These are phyloP conservation scores for Phenganax stokvisi DNA, from an alignment of 92 coral and sea anemone species.

Conservation along the genomic window DNA sequence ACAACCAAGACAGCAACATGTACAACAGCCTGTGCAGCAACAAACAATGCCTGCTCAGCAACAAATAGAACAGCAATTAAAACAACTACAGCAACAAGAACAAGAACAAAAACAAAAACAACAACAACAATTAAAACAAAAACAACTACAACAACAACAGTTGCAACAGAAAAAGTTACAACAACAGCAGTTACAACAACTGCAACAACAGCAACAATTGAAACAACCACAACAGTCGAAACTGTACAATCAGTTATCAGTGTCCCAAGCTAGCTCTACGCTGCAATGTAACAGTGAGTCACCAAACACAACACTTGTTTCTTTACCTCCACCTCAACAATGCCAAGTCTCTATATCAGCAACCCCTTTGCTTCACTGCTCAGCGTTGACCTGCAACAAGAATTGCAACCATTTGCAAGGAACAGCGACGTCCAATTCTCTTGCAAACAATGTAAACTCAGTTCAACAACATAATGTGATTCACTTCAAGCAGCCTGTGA, in stretches of 20 bases:
- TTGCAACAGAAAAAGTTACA: conserved; percentile 20
- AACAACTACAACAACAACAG: conserved; percentile 40
- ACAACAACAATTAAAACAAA: conserved; percentile 41
- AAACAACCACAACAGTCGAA: conserved; percentile 40
- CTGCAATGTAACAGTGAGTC: not conserved
- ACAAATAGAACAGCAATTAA: conserved; percentile 34
- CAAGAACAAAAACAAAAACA: conserved; percentile 48
- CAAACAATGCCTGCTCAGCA: conserved; percentile 37
- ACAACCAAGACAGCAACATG: conserved; percentile 54
- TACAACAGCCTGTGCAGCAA: conserved; percentile 30
- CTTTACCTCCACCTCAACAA: conserved; percentile 35
- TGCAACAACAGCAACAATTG: conserved; percentile 22
- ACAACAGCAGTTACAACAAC: conserved; percentile 43
- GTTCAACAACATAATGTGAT: conserved; percentile 39
- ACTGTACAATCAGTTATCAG: conserved; percentile 54
- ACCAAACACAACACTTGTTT: not conserved
- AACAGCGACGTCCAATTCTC: conserved; percentile 4
- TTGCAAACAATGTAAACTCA: conserved; percentile 3
- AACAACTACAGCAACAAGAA: conserved; percentile 40
- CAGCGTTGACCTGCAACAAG: conserved; percentile 34
- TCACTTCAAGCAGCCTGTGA: conserved; percentile 39
- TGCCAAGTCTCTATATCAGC: conserved; percentile 32
- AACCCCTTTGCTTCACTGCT: conserved; percentile 36
- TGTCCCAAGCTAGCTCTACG: conserved; percentile 8
- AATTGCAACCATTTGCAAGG: conserved; percentile 1